Conservation (phyloP, 2,113 vertebrate species). For the Rhinolophus sinicus region DNA sequence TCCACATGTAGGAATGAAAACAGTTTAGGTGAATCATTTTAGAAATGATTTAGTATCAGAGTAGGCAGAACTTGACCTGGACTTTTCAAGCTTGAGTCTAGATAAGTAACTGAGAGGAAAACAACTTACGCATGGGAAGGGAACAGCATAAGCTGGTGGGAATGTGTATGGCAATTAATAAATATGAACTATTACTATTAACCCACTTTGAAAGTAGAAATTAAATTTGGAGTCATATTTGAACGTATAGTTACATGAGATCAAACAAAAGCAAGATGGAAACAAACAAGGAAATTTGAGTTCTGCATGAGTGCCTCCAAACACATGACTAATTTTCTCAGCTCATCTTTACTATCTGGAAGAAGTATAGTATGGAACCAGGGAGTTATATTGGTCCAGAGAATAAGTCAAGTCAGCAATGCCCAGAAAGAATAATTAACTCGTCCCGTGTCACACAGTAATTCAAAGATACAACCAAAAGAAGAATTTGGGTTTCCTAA, state of each 20-base stretch:
- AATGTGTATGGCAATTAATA: not conserved
- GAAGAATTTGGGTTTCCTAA: not conserved
- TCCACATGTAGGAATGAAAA: not conserved
- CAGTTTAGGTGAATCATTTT: not conserved
- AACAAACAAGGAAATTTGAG: not conserved
- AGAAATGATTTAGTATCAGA: not conserved
- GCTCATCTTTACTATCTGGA: not conserved
- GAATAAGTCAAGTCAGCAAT: not conserved
- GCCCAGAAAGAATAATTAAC: not conserved
- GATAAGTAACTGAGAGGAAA: not conserved
- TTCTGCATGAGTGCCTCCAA: not conserved
- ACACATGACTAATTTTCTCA: not conserved
- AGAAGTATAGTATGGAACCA: not conserved
- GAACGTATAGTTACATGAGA: not conserved
- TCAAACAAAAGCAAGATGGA: constrained; percentile 26
- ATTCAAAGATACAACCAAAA: not conserved
- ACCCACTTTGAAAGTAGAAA: not conserved
- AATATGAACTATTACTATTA: not conserved
- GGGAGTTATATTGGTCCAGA: not conserved
- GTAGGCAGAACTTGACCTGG: not conserved
- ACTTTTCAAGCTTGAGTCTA: not conserved
- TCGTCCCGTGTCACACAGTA: not conserved
- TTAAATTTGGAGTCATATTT: constrained; percentile 27
- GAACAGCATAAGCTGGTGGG: not conserved
- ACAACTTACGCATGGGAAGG: not conserved